phyloP scores from a whole-genome alignment of 2,113 vertebrate genomes.

The Fukomys damarensis region DNA sequence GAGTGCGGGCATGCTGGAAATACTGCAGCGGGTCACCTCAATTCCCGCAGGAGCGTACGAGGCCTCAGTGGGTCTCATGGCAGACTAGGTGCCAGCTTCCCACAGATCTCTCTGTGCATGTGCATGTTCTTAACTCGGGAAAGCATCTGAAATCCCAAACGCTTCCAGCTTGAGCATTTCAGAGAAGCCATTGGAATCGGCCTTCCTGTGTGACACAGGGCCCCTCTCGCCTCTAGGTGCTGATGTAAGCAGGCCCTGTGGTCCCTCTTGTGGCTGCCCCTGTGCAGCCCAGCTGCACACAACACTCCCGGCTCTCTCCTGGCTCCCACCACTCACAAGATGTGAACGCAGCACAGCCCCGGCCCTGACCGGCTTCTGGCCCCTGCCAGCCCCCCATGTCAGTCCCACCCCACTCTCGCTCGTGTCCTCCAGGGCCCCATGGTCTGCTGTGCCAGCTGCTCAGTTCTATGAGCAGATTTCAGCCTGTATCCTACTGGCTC shows the following conservation, averaged over 20 bases:
- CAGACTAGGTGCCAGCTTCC: neutral
- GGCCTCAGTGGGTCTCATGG: too few relatives aligned
- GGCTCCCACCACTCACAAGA: too few relatives aligned
- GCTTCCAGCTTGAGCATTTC: neutral
- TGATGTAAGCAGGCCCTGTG: rapidly evolving
- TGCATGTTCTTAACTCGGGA: neutral
- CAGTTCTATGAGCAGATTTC: neutral
- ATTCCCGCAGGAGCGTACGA: too few relatives aligned
- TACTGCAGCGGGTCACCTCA: too few relatives aligned
- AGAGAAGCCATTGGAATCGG: too few relatives aligned
- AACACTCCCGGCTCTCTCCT: neutral
- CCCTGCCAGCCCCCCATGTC: neutral
- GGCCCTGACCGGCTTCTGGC: rapidly evolving
- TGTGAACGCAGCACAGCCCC: neutral
- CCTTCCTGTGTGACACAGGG: too few relatives aligned
- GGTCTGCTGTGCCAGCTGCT: neutral
- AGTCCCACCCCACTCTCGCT: rapidly evolving
- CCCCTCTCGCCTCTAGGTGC: neutral
- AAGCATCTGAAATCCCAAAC: neutral
- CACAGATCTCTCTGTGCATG: neutral
- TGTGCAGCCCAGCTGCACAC: neutral
- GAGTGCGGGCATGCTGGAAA: too few relatives aligned
- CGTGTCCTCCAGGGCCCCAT: neutral
- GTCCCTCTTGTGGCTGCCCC: rapidly evolving
- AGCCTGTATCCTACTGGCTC: neutral